Evolutionary conservation across 2,888 invertebrate genomes (phyloP).

Genomic region (Polia nebulosa): DNA sequence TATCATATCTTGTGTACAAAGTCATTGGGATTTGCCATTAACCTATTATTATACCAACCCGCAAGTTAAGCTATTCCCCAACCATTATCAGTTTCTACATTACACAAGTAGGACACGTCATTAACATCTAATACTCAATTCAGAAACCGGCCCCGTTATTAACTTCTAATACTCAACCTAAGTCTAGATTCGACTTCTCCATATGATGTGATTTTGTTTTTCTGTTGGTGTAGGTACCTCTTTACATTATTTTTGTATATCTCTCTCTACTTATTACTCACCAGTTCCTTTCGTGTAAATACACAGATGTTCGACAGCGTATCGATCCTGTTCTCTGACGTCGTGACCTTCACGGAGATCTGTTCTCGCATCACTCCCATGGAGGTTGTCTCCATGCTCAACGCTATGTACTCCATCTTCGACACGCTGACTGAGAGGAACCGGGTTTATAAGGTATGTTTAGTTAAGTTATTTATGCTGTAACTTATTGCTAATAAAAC

Average conservation of each 20-base stretch:
- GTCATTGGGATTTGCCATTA: too few relatives aligned
- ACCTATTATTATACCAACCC: too few relatives aligned
- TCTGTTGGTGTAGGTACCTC: too few relatives aligned
- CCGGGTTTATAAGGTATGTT: constrained; percentile 97
- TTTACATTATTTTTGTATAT: neutral
- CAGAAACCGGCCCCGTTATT: too few relatives aligned
- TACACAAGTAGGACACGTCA: too few relatives aligned
- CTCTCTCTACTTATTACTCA: neutral
- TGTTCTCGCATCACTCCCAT: constrained; percentile 98
- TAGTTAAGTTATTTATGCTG: neutral
- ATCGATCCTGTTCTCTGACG: constrained; percentile 99
- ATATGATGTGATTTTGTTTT: too few relatives aligned
- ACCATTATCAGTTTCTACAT: too few relatives aligned
- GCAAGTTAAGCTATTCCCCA: too few relatives aligned
- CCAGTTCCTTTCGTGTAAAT: constrained; percentile 6
- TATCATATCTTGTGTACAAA: too few relatives aligned
- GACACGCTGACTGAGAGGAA: constrained; percentile 98
- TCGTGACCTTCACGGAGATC: constrained; percentile 99
- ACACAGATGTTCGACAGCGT: constrained; percentile 98
- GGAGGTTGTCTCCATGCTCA: constrained; percentile 99
- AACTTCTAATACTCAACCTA: too few relatives aligned
- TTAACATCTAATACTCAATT: too few relatives aligned
- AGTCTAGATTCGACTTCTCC: too few relatives aligned
- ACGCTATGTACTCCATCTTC: constrained; percentile 99
- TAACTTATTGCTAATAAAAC: neutral